Conservation (phyloP, 2,113 vertebrate genomes). For the Pituophis catenifer region DNA sequence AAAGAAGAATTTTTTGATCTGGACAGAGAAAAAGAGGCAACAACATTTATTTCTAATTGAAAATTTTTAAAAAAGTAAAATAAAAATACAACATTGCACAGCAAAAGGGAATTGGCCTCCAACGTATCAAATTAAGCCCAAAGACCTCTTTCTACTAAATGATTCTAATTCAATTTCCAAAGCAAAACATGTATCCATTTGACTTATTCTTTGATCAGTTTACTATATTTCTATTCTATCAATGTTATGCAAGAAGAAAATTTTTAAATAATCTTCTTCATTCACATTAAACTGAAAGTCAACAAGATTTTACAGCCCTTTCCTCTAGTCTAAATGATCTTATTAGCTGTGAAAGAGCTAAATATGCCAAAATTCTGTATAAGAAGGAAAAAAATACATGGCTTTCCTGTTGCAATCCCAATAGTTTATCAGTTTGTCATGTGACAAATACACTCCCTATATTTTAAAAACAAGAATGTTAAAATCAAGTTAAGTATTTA, state of each 20-base stretch:
- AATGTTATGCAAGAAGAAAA: neutral
- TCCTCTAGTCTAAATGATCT: neutral
- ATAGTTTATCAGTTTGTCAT: neutral
- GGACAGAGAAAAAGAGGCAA: neutral
- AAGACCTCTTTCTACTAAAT: neutral
- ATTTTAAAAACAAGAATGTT: neutral
- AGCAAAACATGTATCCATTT: neutral
- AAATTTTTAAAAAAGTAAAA: neutral
- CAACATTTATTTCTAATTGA: neutral
- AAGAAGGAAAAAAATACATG: neutral
- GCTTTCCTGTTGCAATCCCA: neutral
- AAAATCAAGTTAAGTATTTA: neutral
- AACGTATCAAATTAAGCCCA: neutral
- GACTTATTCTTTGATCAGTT: neutral
- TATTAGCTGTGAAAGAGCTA: neutral
- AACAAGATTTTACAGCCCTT: neutral
- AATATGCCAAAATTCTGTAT: neutral
- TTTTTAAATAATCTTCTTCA: neutral
- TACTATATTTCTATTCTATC: neutral
- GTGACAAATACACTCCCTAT: neutral
- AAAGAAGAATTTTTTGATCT: constrained; percentile 75
- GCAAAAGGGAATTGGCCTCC: neutral
- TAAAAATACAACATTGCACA: neutral
- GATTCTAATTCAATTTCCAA: neutral
- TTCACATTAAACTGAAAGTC: neutral